A percentile compares a stretch with the other conserved stretches of the same genome.
These are phyloP conservation scores for Geodia barretti DNA, from an alignment of 37 sponge, comb jelly and placozoan genomes.

Conservation along the genomic window DNA sequence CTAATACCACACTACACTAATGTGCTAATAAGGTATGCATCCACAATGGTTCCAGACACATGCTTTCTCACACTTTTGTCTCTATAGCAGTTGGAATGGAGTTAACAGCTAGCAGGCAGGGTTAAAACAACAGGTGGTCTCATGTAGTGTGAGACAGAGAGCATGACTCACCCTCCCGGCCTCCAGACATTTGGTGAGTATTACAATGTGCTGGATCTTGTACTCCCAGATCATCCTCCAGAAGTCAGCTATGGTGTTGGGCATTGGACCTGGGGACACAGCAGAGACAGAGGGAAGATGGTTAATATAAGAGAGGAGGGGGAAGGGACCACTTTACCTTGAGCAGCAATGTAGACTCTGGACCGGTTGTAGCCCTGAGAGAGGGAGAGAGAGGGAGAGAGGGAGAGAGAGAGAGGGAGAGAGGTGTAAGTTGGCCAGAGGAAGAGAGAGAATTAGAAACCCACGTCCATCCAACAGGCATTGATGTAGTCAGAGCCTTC, in stretches of 20 bases:
- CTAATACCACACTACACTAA: too few species aligned
- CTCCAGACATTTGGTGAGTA: slow-evolving; percentile 62
- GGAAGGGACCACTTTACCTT: slow-evolving; percentile 42
- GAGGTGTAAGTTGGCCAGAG: background rate
- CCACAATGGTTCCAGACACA: too few species aligned
- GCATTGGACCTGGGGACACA: slow-evolving; percentile 33
- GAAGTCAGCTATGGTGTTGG: slow-evolving; percentile 56
- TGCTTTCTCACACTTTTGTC: too few species aligned
- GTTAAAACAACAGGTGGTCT: too few species aligned
- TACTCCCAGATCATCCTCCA: slow-evolving; percentile 78
- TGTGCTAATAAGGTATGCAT: too few species aligned
- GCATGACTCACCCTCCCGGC: slow-evolving; percentile 51
- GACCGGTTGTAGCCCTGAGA: slow-evolving; percentile 66
- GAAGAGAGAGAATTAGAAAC: background rate
- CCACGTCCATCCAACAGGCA: slow-evolving; percentile 64
- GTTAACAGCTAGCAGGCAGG: too few species aligned
- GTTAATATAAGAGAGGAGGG: background rate
- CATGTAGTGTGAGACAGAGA: background rate
- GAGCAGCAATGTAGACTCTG: slow-evolving; percentile 73
- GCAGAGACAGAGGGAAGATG: background rate
- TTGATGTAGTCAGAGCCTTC: slow-evolving; percentile 72
- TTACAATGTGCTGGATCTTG: slow-evolving; percentile 51
- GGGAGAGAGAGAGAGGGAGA: background rate
- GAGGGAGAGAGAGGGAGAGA: background rate
- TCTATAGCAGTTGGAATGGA: too few species aligned